These are phyloP conservation scores for Speoplatyrhinus poulsoni DNA, from an alignment of 2,113 vertebrate species.

Conservation along the genomic window DNA sequence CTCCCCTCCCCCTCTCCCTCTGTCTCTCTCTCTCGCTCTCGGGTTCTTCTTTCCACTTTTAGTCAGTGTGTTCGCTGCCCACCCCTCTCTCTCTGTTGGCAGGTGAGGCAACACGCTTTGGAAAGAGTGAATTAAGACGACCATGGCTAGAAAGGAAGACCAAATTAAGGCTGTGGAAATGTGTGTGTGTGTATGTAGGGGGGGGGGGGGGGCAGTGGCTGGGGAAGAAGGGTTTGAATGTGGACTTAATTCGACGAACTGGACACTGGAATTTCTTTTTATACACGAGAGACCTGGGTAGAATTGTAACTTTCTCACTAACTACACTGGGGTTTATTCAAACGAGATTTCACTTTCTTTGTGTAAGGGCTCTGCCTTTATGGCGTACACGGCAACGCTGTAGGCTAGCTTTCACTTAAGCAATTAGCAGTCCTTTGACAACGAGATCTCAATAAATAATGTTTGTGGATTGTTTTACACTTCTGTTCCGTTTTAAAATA, in stretches of 20 bases:
- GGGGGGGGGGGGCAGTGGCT: constrained; percentile 20
- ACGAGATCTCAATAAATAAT: too few species aligned
- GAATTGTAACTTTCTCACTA: neutral
- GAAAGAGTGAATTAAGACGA: constrained; percentile 68
- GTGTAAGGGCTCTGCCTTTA: too few species aligned
- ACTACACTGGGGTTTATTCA: neutral
- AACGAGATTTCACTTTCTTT: constrained; percentile 13
- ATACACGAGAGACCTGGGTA: constrained; percentile 34
- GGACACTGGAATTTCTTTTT: constrained; percentile 25
- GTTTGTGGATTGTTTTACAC: too few species aligned
- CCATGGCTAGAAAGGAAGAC: constrained; percentile 58
- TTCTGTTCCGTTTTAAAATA: too few species aligned
- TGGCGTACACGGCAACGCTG: too few species aligned
- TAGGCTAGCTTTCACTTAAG: too few species aligned
- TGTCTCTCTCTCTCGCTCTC: constrained; percentile 13
- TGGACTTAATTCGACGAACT: constrained; percentile 52
- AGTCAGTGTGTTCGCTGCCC: neutral
- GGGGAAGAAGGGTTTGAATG: constrained; percentile 27
- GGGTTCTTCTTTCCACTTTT: constrained; percentile 13
- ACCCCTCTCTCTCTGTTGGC: constrained; percentile 50
- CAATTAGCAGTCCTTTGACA: too few species aligned
- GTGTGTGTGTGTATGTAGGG: neutral
- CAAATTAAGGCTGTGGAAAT: constrained; percentile 70
- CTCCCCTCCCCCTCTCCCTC: constrained; percentile 11
- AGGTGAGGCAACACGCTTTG: constrained; percentile 76